Conservation (phyloP, 2,888 invertebrate genomes). For the Electrophaes corylata region DNA sequence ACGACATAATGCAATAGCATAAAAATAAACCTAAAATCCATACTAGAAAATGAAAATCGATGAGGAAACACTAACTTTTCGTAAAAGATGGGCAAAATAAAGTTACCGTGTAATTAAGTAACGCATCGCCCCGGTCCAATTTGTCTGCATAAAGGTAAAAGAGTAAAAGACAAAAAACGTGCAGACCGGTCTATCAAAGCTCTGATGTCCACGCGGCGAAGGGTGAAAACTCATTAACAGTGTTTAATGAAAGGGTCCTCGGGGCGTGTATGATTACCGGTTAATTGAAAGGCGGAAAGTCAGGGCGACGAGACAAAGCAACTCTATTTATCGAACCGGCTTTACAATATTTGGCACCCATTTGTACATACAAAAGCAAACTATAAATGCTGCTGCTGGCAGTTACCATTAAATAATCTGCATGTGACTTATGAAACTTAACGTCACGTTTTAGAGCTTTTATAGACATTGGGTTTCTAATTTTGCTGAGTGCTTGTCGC, state of each 20-base stretch:
- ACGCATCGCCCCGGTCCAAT: conserved; percentile 58
- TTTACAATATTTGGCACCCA: conserved; percentile 35
- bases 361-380: neutral
- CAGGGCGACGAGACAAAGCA: conserved; percentile 71
- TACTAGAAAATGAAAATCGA: neutral
- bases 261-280: conserved; percentile 81
- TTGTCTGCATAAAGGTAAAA: conserved; percentile 62
- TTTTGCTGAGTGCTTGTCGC: conserved; percentile 77
- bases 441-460: conserved; percentile 22
- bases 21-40: neutral
- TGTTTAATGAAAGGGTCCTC: conserved; percentile 80
- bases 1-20: neutral
- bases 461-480: conserved; percentile 48
- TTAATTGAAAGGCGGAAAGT: conserved; percentile 81
- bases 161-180: conserved; percentile 64
- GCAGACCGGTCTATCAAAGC: conserved; percentile 62
- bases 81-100: conserved; percentile 15
- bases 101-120: conserved; percentile 51
- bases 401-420: conserved; percentile 30
- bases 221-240: conserved; percentile 82
- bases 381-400: neutral
- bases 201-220: conserved; percentile 76
- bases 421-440: conserved; percentile 29
- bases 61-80: neutral
- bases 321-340: conserved; percentile 58